These are phyloP conservation scores for Cheilosia variabilis DNA, from an alignment of 2,888 invertebrate genomes.

Conservation along the genomic window DNA sequence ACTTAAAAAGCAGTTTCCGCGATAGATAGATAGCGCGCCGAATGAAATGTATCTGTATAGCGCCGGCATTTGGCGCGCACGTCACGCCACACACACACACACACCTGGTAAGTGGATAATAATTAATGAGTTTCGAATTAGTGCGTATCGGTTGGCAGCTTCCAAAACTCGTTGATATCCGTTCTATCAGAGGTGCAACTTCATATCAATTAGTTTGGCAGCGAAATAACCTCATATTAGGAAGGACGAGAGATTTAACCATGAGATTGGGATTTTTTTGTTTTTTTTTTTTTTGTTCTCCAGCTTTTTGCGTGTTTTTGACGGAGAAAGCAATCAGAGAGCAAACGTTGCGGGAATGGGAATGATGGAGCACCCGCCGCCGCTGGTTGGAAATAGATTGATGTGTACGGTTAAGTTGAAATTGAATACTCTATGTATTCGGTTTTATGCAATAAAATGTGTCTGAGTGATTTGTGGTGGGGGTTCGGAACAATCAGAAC, in stretches of 20 bases:
- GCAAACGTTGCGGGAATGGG: not conserved
- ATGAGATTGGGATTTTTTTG: not conserved
- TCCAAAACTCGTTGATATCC: slow-evolving; percentile 43
- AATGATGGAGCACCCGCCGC: not conserved
- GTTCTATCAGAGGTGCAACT: slow-evolving; percentile 42
- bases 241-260: not conserved
- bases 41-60: slow-evolving; percentile 13
- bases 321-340: not conserved
- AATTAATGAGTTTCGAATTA: slow-evolving; percentile 68
- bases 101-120: slow-evolving; percentile 46
- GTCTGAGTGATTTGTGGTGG: not conserved
- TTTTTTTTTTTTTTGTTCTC: not conserved
- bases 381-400: not conserved
- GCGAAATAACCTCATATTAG: slow-evolving; percentile 36
- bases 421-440: not conserved
- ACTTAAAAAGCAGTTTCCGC: slow-evolving; percentile 56
- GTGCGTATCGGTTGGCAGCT: slow-evolving; percentile 47
- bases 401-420: slow-evolving; percentile 2
- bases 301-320: not conserved
- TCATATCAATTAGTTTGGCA: slow-evolving; percentile 45
- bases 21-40: too few species aligned
- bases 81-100: not conserved
- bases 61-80: not conserved
- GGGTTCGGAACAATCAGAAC: too few species aligned
- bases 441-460: not conserved